Percentiles rank a stretch among this genome's conserved stretches.
These are phyloP conservation scores for Synanthedon tipuliformis DNA, from an alignment of 2,888 invertebrate species.

Conservation along the genomic window DNA sequence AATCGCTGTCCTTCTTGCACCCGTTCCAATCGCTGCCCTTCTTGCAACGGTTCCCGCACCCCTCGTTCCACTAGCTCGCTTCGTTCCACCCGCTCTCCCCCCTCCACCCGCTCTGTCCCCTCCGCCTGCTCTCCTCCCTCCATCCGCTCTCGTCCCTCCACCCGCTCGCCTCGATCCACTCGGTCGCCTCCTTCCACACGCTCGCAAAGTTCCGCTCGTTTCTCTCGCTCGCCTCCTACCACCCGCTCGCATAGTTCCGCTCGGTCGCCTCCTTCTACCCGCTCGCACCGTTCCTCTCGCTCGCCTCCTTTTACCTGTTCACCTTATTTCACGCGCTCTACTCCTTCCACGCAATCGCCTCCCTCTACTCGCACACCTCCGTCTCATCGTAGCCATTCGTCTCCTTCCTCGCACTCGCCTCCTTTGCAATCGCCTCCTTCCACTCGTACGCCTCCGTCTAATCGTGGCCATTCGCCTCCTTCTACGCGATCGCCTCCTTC, in stretches of 20 bases:
- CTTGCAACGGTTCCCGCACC: neutral
- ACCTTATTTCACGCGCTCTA: neutral
- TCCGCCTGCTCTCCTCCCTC: too few species aligned
- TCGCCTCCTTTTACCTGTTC: neutral
- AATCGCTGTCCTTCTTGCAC: neutral
- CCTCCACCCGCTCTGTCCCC: neutral
- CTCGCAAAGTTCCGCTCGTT: neutral
- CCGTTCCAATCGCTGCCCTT: neutral
- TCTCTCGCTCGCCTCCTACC: neutral
- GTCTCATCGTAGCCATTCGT: neutral
- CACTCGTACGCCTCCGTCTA: too few species aligned
- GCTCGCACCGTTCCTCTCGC: neutral
- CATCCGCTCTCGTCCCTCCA: neutral
- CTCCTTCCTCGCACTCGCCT: neutral
- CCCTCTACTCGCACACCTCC: neutral
- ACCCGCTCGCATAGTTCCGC: neutral
- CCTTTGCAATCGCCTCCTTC: neutral
- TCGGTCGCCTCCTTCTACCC: neutral
- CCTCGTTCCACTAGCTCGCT: neutral
- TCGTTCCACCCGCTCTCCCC: neutral
- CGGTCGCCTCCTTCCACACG: neutral
- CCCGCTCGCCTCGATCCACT: neutral
- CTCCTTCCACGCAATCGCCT: neutral
- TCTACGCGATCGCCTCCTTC: too few species aligned
- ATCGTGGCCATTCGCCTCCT: too few species aligned